Base-by-base conservation (phyloP, 2,888 invertebrate genomes). In the Argynnis bischoffii region DNA sequence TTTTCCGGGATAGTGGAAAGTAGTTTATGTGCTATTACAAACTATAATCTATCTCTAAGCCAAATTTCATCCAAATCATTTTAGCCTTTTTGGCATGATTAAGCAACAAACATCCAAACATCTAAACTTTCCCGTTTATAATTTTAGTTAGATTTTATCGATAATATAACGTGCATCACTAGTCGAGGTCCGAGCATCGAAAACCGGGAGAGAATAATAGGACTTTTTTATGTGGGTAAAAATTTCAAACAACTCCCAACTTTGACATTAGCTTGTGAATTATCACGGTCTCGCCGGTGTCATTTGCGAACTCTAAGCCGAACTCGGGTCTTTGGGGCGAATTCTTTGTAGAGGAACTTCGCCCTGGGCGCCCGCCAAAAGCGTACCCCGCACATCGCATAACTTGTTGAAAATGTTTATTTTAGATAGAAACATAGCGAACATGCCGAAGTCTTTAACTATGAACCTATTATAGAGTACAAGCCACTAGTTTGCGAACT, bases 201-300 rank as follows among this genome's bases (percentile, higher is more conserved):
- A 81, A 81, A 78, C 78, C 78, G 77, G 80, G 79, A 77, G 79
- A 79, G 80, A 82, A 82, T 86, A 85, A 87, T 82, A 81, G 81
- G 79, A 81, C 79, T 86, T 83, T 79, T 83, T 87, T 82, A 81
- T 81, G 83, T 84, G 81, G 82, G 81, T 85, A 86, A 88, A 88
- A 89, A 86, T 86, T 86, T 86, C 85, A 78, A 87, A 87, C 85
- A 89, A 89, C 79, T 86, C 81, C 84, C 82, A 90, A 90, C 88
- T 90, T 89, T 86, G 86, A 87, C 90, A 89, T 89, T 89, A 89
- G 87, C 84, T 81, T 80, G 88, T 90, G 87, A 91, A 89, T 90
- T 90, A 91, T 90, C 85, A 85, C 84, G 83, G 90, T 88, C 90
- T 88, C 89, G 71, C 84, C 77, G 88, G 90, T 87, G 89, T 90